phyloP scores from a whole-genome alignment of 2,113 vertebrate genomes.

The Muscicapa adusta region DNA sequence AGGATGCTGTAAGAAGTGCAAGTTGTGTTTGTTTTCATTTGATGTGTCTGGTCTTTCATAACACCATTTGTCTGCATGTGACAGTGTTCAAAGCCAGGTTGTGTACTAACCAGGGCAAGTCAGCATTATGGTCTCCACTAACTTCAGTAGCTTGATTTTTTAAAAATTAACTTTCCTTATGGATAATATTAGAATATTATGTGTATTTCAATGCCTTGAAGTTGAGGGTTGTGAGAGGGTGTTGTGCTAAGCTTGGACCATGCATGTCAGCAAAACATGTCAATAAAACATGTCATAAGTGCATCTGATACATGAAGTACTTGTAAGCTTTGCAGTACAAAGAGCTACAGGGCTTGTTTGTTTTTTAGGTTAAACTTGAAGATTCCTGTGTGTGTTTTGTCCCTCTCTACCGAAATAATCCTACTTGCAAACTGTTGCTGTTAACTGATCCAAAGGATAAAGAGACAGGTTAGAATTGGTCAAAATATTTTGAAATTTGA shows the following conservation, averaged over 20 bases:
- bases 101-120: not conserved
- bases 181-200: not conserved
- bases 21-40: slow-evolving; percentile 56
- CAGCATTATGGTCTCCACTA: not conserved
- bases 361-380: slow-evolving; percentile 71
- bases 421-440: slow-evolving; percentile 65
- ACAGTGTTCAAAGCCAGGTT: slow-evolving; percentile 11
- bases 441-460: slow-evolving; percentile 71
- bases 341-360: slow-evolving; percentile 26
- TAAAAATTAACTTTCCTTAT: not conserved
- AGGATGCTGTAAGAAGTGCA: slow-evolving; percentile 40
- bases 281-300: not conserved
- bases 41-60: slow-evolving; percentile 38
- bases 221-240: not conserved
- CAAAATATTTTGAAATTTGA: not conserved
- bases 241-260: not conserved
- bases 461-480: slow-evolving; percentile 69
- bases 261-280: not conserved
- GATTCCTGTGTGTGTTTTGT: slow-evolving; percentile 60
- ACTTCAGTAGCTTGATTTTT: not conserved
- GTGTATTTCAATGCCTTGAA: not conserved
- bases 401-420: slow-evolving; percentile 62
- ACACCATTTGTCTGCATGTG: not conserved
- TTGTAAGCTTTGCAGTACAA: not conserved
- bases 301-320: not conserved